phyloP scores from a whole-genome alignment of 1,140 invertebrate species.

The Gryon sp. region DNA sequence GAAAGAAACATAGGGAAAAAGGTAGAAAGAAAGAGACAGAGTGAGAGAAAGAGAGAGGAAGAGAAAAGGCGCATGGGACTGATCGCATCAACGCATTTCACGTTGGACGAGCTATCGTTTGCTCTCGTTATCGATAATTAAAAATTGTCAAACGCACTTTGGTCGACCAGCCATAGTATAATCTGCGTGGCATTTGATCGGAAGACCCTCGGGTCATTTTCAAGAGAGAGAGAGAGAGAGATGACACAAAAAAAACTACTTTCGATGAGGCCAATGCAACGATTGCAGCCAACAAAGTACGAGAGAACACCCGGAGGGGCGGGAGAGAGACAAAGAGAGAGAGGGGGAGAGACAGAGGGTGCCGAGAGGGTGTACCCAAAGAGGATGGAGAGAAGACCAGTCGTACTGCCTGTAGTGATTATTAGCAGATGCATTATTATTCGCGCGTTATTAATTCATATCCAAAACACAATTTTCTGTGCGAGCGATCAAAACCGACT shows the following conservation, averaged over 20 bases:
- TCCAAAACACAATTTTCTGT: conserved; percentile 79
- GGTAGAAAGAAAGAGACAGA: conserved; percentile 6
- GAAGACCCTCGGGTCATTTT: conserved; percentile 67
- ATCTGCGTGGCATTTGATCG: conserved; percentile 65
- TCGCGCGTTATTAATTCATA: conserved; percentile 78
- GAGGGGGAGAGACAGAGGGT: background rate
- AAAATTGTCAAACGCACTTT: conserved; percentile 79
- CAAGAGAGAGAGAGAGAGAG: too few species aligned
- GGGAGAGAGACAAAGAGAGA: too few species aligned
- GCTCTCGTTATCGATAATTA: conserved; percentile 74
- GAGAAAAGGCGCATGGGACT: conserved; percentile 21
- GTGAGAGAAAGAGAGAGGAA: conserved; percentile 7
- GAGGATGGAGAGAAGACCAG: too few species aligned
- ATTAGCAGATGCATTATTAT: conserved; percentile 78
- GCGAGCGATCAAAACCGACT: conserved; percentile 76
- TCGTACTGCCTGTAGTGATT: conserved; percentile 62
- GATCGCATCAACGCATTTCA: conserved; percentile 57
- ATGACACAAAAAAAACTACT: conserved; percentile 38
- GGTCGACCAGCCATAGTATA: conserved; percentile 53
- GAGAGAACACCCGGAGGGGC: too few species aligned
- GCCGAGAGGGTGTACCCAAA: conserved; percentile 19
- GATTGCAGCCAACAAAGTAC: too few species aligned
- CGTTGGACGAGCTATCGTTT: conserved; percentile 50
- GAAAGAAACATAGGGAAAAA: conserved; percentile 4
- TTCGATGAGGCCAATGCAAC: conserved; percentile 44